Evolutionary conservation across 2,888 invertebrate species (phyloP).

Genomic region (Anticlea derivata): DNA sequence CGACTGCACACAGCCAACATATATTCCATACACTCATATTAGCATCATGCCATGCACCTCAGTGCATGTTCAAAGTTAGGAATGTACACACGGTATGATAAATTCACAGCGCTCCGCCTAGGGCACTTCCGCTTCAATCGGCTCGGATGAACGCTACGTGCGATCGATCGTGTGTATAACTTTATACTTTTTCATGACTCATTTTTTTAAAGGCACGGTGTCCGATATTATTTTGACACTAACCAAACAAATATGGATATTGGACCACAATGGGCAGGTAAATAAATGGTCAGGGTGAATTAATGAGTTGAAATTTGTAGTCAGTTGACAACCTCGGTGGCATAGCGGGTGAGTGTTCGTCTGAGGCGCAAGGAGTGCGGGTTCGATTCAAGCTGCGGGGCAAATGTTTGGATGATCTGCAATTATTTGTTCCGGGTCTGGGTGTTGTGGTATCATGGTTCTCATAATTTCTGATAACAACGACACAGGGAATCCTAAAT

Average conservation of each 20-base stretch:
- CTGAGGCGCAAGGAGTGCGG: too few species aligned
- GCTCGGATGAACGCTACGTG: conserved; percentile 65
- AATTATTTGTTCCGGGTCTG: too few species aligned
- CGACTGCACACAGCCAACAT: conserved; percentile 14
- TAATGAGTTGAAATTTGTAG: too few species aligned
- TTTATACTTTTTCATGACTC: conserved; percentile 52
- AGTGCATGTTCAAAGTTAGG: conserved; percentile 45
- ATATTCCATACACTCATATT: neutral
- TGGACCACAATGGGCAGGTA: conserved; percentile 14
- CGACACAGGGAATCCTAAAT: too few species aligned
- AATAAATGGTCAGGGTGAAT: neutral
- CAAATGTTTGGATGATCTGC: too few species aligned
- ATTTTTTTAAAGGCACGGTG: conserved; percentile 27
- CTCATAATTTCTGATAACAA: too few species aligned
- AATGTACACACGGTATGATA: conserved; percentile 65
- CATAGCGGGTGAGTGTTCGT: too few species aligned
- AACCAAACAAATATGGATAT: conserved; percentile 33
- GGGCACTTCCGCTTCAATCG: conserved; percentile 73
- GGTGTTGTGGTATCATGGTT: too few species aligned
- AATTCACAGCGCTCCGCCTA: conserved; percentile 70
- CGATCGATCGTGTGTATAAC: conserved; percentile 73
- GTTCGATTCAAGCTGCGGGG: too few species aligned
- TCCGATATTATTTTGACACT: neutral
- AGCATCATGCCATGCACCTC: neutral
- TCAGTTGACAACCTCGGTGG: too few species aligned